A percentile compares a stretch with the other conserved stretches of the same genome.
Evolutionary conservation across 2,888 invertebrate genomes (phyloP).

Genomic region (Nasonia oneida): DNA sequence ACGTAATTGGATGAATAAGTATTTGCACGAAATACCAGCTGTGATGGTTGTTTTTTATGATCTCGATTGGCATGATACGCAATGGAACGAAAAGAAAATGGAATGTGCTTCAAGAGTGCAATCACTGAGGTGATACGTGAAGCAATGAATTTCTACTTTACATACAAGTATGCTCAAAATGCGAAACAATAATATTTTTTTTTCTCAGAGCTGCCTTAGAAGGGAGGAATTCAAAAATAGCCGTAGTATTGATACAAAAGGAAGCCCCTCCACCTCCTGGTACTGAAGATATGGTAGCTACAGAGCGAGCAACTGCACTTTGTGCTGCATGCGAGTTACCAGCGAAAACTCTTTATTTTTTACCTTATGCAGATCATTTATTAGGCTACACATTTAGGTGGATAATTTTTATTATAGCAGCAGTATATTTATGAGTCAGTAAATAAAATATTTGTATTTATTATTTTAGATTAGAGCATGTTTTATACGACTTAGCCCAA

Average conservation of each 20-base stretch:
- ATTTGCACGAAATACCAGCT: slow-evolving; percentile 93
- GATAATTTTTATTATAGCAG: slow-evolving; percentile 15
- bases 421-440: slow-evolving; percentile 5
- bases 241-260: slow-evolving; percentile 94
- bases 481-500: slow-evolving; percentile 95
- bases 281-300: slow-evolving; percentile 91
- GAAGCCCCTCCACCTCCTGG: slow-evolving; percentile 87
- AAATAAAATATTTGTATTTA: slow-evolving; percentile 35
- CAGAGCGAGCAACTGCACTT: slow-evolving; percentile 94
- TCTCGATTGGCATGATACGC: slow-evolving; percentile 97
- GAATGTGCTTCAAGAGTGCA: slow-evolving; percentile 96
- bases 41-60: slow-evolving; percentile 97
- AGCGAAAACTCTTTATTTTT: slow-evolving; percentile 94
- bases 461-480: slow-evolving; percentile 89
- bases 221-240: slow-evolving; percentile 87
- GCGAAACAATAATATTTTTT: slow-evolving; percentile 55
- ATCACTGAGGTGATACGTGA: slow-evolving; percentile 82
- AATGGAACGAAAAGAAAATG: slow-evolving; percentile 96
- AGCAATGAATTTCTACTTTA: slow-evolving; percentile 37
- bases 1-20: slow-evolving; percentile 96
- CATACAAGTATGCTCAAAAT: slow-evolving; percentile 20
- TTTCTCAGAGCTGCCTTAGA: slow-evolving; percentile 84
- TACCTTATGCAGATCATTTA: slow-evolving; percentile 94
- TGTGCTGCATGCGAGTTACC: slow-evolving; percentile 95
- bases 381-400: slow-evolving; percentile 84